Base-by-base conservation (phyloP, 2,797 vertebrate genomes). In the Anguilla anguilla region DNA sequence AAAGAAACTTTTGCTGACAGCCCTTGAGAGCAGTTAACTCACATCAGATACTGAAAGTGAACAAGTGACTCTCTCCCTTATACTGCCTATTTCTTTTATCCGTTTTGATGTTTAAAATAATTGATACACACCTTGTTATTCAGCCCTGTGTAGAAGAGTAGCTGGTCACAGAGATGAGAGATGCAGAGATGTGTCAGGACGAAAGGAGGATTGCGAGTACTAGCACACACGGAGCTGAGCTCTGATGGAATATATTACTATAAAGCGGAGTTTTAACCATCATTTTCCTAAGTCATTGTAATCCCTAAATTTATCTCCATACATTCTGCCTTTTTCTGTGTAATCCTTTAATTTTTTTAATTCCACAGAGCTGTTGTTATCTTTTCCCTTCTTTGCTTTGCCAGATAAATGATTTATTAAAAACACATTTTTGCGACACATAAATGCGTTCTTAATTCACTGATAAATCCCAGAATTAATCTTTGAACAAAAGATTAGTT, bases 341-440 rank as follows among this genome's bases (percentile, higher is more conserved):
- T 96, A 97, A 96, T 96, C 96, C 96, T 93, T 93, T 94, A 94
- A 93, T 95, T 96, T 94, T 96, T 93, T 94, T 79, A 96, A 96
- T 96, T 96, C 95, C 95, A 94, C 92, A 92, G 95, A 92, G 94
- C 95, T 94, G 94, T 96, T 96, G 95, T 96, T 95, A 94, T 95
- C 94, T 91, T 87, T 90, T 88, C 82, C 83, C 90, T 94, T 91
- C 90, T 94, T 93, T 92, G 93, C 93, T 94, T 92, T 83, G 86
- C 31, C 87, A 94, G 94, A 93, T 95, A 90, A 91, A 93, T 91
- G 89, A 92, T 95, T 95, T 95, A 95, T 95, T 96, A 94, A 95
- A 95, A 95, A 95, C 93, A 95, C 90, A 89, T 94, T 95, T 93
- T 91, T 92, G 89, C 89, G 88, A 92, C 92, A 89, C 94, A 92